Evolutionary conservation across 2,888 invertebrate species (phyloP), one percentile per base, ranked within the genome.

Genomic region (Drosophila meridiana): DNA sequence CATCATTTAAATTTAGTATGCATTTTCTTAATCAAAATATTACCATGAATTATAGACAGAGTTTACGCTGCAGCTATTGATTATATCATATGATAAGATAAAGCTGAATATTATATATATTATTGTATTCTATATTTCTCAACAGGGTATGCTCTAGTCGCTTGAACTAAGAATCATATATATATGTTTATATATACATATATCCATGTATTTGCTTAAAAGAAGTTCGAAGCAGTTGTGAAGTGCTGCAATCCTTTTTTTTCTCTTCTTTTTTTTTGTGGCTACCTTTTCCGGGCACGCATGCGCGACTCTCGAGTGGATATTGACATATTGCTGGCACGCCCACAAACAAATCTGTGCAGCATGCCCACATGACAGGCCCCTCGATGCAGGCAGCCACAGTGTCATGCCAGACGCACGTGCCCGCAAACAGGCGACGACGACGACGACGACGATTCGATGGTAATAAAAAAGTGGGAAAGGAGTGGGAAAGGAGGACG

Each of bases 261-360:
- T 28, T 13, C 20, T 7, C n/a, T 38, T 38, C 69, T 74, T 78
- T 66, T 74, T 48, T 48, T 50, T 32, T 80, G 67, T 61, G 63
- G 64, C 48, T 47, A 65, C 65, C 58, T 68, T 78, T 63, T 82
- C 43, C 59, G 66, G 76, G 53, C 53, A 71, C 84, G 89, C 89
- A 73, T 86, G 76, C 79, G 89, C 66, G 61, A 71, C 79, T 82
- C 69, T 84, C 72, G 86, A 90, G 90, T 83, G 88, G 76, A 73
- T 87, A 82, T 82, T 87, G 87, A 87, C 87, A 89, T 85, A 90
- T 87, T 85, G 89, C 73, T 73, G 83, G 69, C 76, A 82, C 91
- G 88, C 86, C 87, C 90, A 72, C 82, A 89, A 85, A 87, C 84
- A 87, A 90, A 87, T 90, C 87, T 73, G 59, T 72, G 69, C 55